These are phyloP conservation scores for Marcusenius ussheri DNA, from an alignment of 2,113 vertebrate species.

Conservation along the genomic window DNA sequence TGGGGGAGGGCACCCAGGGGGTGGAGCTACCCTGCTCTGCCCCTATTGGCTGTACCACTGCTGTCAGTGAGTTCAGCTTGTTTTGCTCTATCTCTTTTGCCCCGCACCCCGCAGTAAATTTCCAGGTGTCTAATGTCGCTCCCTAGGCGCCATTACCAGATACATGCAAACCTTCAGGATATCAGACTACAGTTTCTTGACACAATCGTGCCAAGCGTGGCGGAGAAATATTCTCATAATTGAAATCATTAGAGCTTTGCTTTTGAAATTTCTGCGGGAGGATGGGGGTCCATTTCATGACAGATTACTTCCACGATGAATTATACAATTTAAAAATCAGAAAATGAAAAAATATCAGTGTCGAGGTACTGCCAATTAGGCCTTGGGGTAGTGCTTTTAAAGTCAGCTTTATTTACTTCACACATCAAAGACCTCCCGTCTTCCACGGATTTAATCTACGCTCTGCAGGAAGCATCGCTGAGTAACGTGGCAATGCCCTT, in stretches of 20 bases:
- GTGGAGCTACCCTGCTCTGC: background rate
- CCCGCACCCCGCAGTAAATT: background rate
- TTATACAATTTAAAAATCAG: slow-evolving; percentile 27
- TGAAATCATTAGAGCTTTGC: slow-evolving; percentile 27
- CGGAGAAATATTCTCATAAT: slow-evolving; percentile 18
- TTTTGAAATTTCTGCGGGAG: background rate
- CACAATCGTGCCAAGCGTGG: slow-evolving; percentile 10
- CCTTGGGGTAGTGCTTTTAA: background rate
- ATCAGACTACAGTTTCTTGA: slow-evolving; percentile 21
- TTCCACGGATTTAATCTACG: background rate
- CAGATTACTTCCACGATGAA: slow-evolving; percentile 30
- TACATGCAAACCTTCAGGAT: slow-evolving; percentile 15
- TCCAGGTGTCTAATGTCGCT: background rate
- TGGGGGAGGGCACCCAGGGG: too few relatives aligned
- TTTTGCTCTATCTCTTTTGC: background rate
- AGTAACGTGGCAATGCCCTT: background rate
- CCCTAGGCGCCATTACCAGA: background rate
- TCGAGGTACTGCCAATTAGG: slow-evolving; percentile 18
- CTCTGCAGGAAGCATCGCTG: background rate
- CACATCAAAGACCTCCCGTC: slow-evolving; percentile 15
- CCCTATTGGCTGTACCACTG: background rate
- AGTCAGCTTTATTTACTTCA: slow-evolving; percentile 18
- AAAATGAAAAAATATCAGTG: slow-evolving; percentile 20
- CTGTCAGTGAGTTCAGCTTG: background rate
- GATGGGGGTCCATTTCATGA: slow-evolving; percentile 19